phyloP scores from a whole-genome alignment of 2,797 vertebrate genomes.

The Hirundo rustica region DNA sequence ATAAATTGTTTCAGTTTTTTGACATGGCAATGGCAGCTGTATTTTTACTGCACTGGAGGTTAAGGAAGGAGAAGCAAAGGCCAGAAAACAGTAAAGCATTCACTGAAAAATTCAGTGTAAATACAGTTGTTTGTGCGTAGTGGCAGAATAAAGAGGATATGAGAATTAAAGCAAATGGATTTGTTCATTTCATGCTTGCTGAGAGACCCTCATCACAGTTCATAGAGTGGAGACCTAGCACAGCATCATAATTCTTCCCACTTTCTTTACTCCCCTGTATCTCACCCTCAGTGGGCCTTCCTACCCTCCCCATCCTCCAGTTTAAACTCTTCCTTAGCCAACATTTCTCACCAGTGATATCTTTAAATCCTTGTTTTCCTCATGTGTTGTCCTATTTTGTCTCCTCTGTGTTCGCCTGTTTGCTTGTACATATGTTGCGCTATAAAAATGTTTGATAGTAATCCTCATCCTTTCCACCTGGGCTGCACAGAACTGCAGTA shows the following conservation, averaged over 20 bases:
- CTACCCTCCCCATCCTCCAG: neutral
- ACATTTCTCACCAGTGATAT: neutral
- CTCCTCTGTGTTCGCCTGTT: neutral
- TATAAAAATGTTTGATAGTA: slow-evolving; percentile 33
- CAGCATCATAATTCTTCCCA: neutral
- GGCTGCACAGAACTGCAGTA: neutral
- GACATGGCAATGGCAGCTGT: neutral
- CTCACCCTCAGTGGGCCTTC: neutral
- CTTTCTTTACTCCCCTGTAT: neutral
- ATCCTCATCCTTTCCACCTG: slow-evolving; percentile 43
- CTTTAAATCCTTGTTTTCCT: neutral
- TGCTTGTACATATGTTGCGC: neutral
- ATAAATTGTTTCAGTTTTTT: neutral
- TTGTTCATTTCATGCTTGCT: neutral
- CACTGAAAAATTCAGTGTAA: neutral
- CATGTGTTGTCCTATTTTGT: neutral
- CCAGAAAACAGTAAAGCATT: neutral
- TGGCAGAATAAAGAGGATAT: neutral
- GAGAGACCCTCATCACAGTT: neutral
- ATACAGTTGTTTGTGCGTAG: neutral
- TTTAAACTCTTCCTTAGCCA: neutral
- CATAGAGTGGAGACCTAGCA: neutral
- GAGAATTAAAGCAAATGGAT: neutral
- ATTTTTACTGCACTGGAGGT: neutral
- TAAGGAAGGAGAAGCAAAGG: neutral